Evolutionary conservation across 2,888 invertebrate genomes (phyloP).

Genomic region (Heteropelma amictum): DNA sequence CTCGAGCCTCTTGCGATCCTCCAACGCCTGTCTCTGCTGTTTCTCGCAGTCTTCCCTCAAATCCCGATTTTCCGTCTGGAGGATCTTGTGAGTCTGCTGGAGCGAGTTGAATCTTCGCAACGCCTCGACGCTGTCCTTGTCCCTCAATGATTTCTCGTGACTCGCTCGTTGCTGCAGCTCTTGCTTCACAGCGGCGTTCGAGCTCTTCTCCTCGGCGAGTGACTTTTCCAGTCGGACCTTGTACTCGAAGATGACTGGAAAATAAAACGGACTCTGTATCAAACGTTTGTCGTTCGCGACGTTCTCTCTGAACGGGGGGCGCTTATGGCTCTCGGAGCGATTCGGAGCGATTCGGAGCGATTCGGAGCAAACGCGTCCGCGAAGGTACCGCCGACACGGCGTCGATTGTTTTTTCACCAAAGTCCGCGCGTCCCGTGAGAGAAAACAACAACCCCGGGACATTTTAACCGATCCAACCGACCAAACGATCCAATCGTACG

Average conservation of each 20-base stretch:
- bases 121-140: conserved; percentile 72
- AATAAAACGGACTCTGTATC: neutral
- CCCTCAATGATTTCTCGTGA: conserved; percentile 71
- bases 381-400: too few species aligned
- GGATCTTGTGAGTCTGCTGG: conserved; percentile 71
- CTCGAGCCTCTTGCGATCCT: conserved; percentile 67
- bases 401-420: too few species aligned
- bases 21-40: conserved; percentile 66
- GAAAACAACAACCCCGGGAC: too few species aligned
- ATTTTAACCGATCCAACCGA: too few species aligned
- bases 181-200: conserved; percentile 72
- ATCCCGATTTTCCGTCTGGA: conserved; percentile 72
- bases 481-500: too few species aligned
- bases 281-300: neutral
- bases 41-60: conserved; percentile 71
- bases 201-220: conserved; percentile 74
- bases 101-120: conserved; percentile 72
- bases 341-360: too few species aligned
- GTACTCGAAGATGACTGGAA: conserved; percentile 75
- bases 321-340: too few species aligned
- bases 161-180: conserved; percentile 73
- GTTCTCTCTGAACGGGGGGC: too few species aligned
- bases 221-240: conserved; percentile 74
- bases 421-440: too few species aligned
- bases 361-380: too few species aligned